A percentile compares a stretch with the other conserved stretches of the same genome.
Evolutionary conservation across 2,797 vertebrate genomes (phyloP).

Genomic region (Oreortyx pictus): DNA sequence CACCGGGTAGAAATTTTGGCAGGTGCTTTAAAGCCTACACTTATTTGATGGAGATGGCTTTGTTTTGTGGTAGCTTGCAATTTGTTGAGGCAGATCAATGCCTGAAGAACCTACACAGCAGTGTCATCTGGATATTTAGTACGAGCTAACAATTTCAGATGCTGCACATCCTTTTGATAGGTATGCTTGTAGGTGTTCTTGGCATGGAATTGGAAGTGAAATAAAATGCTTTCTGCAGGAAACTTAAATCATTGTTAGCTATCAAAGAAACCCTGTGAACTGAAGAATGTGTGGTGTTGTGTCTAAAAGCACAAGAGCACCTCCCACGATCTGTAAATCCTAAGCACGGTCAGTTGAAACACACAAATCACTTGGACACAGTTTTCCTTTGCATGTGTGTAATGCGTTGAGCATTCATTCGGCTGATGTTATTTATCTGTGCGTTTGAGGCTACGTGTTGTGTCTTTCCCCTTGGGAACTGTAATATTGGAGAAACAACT

Average conservation of each 20-base stretch:
- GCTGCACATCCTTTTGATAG: background rate
- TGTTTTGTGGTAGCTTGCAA: background rate
- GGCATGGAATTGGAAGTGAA: background rate
- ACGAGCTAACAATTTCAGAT: background rate
- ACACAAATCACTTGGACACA: background rate
- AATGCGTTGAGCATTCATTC: background rate
- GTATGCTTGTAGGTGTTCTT: accelerated
- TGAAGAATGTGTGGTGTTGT: background rate
- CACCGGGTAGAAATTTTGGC: accelerated
- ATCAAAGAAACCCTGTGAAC: accelerated
- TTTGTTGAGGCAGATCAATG: background rate
- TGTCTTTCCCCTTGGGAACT: background rate
- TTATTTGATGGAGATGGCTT: background rate
- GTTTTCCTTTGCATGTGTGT: background rate
- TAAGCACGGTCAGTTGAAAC: accelerated
- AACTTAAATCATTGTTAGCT: background rate
- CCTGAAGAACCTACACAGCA: background rate
- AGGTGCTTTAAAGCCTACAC: background rate
- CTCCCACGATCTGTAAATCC: accelerated
- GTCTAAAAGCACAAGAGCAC: background rate
- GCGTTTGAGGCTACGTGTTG: background rate
- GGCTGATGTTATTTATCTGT: background rate
- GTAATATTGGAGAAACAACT: background rate
- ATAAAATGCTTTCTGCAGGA: background rate
- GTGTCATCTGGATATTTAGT: background rate